phyloP scores from a whole-genome alignment of 2,113 vertebrate genomes.

The Lophotis ruficrista region DNA sequence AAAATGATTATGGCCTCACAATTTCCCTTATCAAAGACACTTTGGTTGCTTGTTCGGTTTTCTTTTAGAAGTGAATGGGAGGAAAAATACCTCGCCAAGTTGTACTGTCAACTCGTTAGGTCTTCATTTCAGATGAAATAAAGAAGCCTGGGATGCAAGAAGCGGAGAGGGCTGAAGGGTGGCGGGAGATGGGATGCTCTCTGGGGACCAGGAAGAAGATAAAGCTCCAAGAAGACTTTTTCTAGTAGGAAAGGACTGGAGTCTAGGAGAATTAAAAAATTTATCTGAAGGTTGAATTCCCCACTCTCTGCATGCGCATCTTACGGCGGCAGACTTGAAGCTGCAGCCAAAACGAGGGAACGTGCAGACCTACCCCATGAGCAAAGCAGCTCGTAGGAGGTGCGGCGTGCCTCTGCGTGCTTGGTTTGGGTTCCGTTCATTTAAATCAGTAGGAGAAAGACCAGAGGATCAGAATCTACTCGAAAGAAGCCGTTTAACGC shows the following conservation, averaged over 20 bases:
- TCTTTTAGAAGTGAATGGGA: conserved; percentile 1
- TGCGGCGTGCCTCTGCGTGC: not conserved
- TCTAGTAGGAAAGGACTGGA: not conserved
- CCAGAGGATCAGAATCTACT: not conserved
- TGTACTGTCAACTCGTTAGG: not conserved
- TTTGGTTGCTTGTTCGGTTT: not conserved
- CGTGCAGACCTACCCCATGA: fast-evolving
- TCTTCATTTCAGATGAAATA: not conserved
- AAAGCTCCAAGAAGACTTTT: not conserved
- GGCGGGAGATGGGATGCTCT: not conserved
- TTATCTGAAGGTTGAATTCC: not conserved
- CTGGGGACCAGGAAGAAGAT: not conserved
- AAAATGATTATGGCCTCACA: conserved; percentile 29
- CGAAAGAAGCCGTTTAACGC: not conserved
- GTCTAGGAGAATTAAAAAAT: not conserved
- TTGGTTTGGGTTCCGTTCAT: not conserved
- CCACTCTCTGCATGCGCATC: not conserved
- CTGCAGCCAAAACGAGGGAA: not conserved
- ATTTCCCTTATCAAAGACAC: conserved; percentile 29
- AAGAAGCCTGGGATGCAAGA: not conserved
- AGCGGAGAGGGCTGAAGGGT: not conserved
- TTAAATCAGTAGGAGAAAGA: not conserved
- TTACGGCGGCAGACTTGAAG: not conserved
- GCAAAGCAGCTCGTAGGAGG: not conserved
- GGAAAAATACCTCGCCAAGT: not conserved